Evolutionary conservation across 2,113 vertebrate species (phyloP).

Genomic region (Dendropsophus ebraccatus): DNA sequence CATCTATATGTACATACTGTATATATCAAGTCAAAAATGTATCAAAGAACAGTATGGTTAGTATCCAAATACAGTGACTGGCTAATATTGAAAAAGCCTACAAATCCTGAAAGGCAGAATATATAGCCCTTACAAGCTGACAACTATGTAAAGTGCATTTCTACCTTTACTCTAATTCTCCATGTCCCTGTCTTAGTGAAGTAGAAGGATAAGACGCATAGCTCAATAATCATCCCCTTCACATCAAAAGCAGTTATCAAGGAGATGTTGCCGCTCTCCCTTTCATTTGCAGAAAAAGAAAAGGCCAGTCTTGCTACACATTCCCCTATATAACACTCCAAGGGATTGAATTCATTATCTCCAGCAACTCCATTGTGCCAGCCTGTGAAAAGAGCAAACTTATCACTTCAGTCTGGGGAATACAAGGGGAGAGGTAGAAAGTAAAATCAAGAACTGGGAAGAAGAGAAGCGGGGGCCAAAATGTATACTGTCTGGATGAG

Average conservation of each 20-base stretch:
- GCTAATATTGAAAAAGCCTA: too few species aligned
- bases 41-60: too few species aligned
- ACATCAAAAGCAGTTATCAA: constrained; percentile 88
- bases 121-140: too few species aligned
- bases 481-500: not conserved
- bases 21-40: too few species aligned
- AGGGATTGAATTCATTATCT: constrained; percentile 99
- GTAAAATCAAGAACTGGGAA: not conserved
- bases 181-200: not conserved
- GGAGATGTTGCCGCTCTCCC: constrained; percentile 78
- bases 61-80: too few species aligned
- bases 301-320: constrained; percentile 57
- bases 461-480: not conserved
- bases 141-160: not conserved
- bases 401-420: constrained; percentile 76
- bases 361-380: constrained; percentile 97
- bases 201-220: not conserved
- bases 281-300: constrained; percentile 86
- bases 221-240: constrained; percentile 81
- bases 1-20: too few species aligned
- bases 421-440: constrained; percentile 6
- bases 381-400: constrained; percentile 98
- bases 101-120: too few species aligned
- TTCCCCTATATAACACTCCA: constrained; percentile 88
- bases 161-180: not conserved